Percentiles rank a stretch among this genome's conserved stretches.
Conservation (phyloP, 2,797 vertebrate genomes). For the Hippopotamyrus pictus region DNA sequence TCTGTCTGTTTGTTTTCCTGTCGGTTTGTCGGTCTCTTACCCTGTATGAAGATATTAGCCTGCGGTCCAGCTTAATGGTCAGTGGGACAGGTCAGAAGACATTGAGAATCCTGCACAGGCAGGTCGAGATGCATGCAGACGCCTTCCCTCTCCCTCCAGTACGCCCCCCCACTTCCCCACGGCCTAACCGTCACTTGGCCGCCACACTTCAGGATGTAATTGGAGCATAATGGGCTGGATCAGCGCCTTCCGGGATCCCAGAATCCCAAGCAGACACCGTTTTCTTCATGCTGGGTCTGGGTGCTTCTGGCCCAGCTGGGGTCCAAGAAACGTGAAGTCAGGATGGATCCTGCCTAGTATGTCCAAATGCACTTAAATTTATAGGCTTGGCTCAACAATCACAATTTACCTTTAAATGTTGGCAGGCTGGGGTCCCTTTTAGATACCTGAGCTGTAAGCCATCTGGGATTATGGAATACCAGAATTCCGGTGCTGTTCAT, state of each 20-base stretch:
- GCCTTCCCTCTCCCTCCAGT: not conserved
- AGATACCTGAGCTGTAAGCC: slow-evolving; percentile 15
- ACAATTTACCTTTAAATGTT: slow-evolving; percentile 35
- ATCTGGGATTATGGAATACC: slow-evolving; percentile 36
- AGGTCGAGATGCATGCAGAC: not conserved
- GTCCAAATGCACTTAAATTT: slow-evolving; percentile 21
- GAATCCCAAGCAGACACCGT: not conserved
- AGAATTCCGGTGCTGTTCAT: slow-evolving; percentile 48
- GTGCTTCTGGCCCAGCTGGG: not conserved
- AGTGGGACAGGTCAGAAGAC: not conserved
- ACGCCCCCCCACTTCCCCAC: not conserved
- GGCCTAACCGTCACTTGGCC: not conserved
- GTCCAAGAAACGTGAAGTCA: slow-evolving; percentile 22
- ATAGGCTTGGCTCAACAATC: slow-evolving; percentile 26
- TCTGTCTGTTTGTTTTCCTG: slow-evolving; percentile 27
- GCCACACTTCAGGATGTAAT: not conserved
- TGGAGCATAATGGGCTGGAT: not conserved
- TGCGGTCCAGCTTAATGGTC: not conserved
- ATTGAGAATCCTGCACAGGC: not conserved
- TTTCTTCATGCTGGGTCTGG: too few relatives aligned
- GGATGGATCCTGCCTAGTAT: slow-evolving; percentile 21
- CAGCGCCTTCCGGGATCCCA: not conserved
- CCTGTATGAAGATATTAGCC: not conserved
- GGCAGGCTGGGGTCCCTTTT: slow-evolving; percentile 37
- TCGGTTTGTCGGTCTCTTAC: not conserved